phyloP scores from a whole-genome alignment of 2,797 vertebrate genomes.

The Cetoscarus ocellatus region DNA sequence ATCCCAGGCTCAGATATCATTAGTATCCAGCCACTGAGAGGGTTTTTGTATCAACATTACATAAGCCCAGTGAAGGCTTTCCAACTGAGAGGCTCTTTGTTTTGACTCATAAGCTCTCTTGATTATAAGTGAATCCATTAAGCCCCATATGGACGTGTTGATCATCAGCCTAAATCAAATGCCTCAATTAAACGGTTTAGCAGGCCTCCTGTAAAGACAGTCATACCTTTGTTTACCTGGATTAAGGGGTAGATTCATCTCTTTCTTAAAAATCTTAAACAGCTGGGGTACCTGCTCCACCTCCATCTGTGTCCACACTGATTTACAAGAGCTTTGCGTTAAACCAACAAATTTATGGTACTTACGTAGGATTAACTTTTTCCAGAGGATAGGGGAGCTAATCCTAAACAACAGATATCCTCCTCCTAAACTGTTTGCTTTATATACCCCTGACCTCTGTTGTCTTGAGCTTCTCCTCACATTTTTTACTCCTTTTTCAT shows the following conservation, averaged over 20 bases:
- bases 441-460: neutral
- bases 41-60: slow-evolving; percentile 63
- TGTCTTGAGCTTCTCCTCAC: neutral
- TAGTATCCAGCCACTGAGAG: slow-evolving; percentile 48
- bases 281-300: slow-evolving; percentile 4
- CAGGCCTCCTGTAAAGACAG: slow-evolving; percentile 32
- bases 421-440: neutral
- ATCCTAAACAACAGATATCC: slow-evolving; percentile 3
- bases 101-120: slow-evolving; percentile 39
- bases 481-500: neutral
- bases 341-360: slow-evolving; percentile 14
- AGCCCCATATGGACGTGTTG: slow-evolving; percentile 55
- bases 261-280: slow-evolving; percentile 2
- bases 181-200: slow-evolving; percentile 52
- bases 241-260: slow-evolving; percentile 10
- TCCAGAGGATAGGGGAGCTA: neutral
- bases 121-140: slow-evolving; percentile 67
- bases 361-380: slow-evolving; percentile 19
- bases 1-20: slow-evolving; percentile 57
- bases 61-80: slow-evolving; percentile 54
- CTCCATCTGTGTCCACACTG: slow-evolving; percentile 12
- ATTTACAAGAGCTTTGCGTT: slow-evolving; percentile 17
- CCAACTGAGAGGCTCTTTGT: slow-evolving; percentile 63
- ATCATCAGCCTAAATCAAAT: slow-evolving; percentile 55
- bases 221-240: slow-evolving; percentile 46